These are phyloP conservation scores for Protonibea diacanthus DNA, from an alignment of 2,797 vertebrate species.

Conservation along the genomic window DNA sequence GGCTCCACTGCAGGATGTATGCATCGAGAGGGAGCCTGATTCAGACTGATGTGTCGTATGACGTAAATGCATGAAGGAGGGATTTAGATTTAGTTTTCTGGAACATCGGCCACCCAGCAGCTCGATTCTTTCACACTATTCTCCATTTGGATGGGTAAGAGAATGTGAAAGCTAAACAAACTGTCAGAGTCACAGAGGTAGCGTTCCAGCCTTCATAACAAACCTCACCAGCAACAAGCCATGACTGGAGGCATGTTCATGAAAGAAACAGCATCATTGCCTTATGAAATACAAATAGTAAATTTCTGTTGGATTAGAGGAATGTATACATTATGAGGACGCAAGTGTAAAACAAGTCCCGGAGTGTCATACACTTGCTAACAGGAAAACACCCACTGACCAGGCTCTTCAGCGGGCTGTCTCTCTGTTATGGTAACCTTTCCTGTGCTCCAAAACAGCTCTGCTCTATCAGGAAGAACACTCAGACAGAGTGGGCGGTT, in stretches of 20 bases:
- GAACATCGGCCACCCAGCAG: constrained; percentile 42
- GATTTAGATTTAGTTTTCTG: constrained; percentile 20
- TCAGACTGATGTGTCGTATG: constrained; percentile 12
- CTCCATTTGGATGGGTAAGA: constrained; percentile 42
- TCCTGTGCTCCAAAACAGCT: constrained; percentile 74
- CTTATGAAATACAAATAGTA: constrained; percentile 23
- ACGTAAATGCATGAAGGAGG: constrained; percentile 2
- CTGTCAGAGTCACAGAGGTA: constrained; percentile 35
- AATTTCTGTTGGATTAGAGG: constrained; percentile 14
- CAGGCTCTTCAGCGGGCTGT: constrained; percentile 49
- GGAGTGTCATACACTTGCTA: constrained; percentile 63
- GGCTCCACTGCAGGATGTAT: constrained; percentile 36
- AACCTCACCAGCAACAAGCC: constrained; percentile 54
- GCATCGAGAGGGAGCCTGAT: constrained; percentile 24
- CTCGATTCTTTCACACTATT: constrained; percentile 25
- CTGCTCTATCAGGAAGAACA: constrained; percentile 65
- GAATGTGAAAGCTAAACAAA: constrained; percentile 60
- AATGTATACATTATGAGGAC: constrained; percentile 28
- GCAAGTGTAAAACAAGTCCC: constrained; percentile 43
- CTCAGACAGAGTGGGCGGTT: constrained; percentile 61
- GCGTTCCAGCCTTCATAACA: constrained; percentile 59
- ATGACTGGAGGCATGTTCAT: constrained; percentile 21
- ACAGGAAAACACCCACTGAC: constrained; percentile 66
- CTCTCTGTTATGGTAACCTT: constrained; percentile 82
- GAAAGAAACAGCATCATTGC: constrained; percentile 16